phyloP scores from a whole-genome alignment of 53 echinoderm and acorn worm genomes.

The Mesocentrotus franciscanus region DNA sequence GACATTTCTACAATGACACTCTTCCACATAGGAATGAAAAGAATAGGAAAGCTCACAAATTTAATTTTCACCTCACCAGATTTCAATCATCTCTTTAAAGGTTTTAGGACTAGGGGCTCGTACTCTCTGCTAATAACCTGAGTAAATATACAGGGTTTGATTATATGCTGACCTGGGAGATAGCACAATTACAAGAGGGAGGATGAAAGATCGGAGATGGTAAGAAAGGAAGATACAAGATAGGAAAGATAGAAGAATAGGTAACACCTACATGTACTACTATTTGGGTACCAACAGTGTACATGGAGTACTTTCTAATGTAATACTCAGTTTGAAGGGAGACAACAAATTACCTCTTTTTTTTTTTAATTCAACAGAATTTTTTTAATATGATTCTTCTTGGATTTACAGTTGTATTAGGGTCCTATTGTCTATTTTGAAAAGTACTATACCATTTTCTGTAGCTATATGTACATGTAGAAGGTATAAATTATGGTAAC shows the following conservation, averaged over 20 bases:
- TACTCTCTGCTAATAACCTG: not conserved
- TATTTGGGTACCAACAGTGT: too few species aligned
- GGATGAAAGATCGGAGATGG: not conserved
- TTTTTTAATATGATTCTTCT: not conserved
- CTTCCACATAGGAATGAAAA: too few species aligned
- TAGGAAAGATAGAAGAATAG: not conserved
- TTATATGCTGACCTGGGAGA: conserved; percentile 8
- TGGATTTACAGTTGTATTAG: not conserved
- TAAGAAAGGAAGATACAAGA: not conserved
- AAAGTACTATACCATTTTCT: not conserved
- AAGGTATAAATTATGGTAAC: not conserved
- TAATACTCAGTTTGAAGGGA: not conserved
- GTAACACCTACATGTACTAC: too few species aligned
- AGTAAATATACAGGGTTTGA: not conserved
- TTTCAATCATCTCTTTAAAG: too few species aligned
- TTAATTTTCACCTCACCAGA: too few species aligned
- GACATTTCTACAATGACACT: too few species aligned
- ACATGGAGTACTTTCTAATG: not conserved
- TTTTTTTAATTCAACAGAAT: not conserved
- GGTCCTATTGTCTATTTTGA: not conserved
- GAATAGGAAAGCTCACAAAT: too few species aligned
- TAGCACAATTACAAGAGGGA: not conserved
- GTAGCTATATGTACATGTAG: not conserved
- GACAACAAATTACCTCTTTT: not conserved
- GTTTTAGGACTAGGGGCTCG: not conserved